phyloP scores from a whole-genome alignment of 2,113 vertebrate species.

The Peromyscus polionotus region DNA sequence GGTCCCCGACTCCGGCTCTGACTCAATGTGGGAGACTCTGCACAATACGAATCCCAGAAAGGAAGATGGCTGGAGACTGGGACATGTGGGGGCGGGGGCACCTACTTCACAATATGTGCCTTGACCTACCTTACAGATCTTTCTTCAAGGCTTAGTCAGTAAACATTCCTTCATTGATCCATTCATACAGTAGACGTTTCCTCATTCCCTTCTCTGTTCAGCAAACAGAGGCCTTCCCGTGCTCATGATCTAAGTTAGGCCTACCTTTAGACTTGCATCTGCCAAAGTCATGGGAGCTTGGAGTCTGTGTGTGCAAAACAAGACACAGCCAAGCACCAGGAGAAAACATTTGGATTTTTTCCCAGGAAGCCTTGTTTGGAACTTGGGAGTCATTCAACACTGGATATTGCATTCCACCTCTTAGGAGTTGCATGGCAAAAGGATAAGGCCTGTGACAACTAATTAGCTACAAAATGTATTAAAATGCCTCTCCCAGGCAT shows the following conservation, averaged over 20 bases:
- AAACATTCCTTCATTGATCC: background rate
- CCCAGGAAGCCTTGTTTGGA: background rate
- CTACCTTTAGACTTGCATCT: background rate
- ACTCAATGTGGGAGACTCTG: background rate
- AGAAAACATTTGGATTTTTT: background rate
- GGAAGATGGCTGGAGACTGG: rapidly evolving
- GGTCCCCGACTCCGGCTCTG: background rate
- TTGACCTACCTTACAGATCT: background rate
- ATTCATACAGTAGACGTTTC: background rate
- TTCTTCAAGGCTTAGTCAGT: background rate
- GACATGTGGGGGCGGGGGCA: background rate
- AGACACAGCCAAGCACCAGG: background rate
- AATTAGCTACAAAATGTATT: background rate
- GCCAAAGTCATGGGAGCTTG: background rate
- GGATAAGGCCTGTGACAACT: background rate
- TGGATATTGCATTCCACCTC: background rate
- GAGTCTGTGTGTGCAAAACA: background rate
- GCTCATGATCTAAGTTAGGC: background rate
- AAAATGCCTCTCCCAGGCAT: background rate
- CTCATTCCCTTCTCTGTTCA: background rate
- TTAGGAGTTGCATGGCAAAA: background rate
- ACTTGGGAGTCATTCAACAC: conserved; percentile 36
- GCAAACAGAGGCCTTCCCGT: background rate
- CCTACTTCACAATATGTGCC: background rate
- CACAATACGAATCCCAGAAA: background rate